A percentile compares a stretch with the other conserved stretches of the same genome.
Evolutionary conservation across 2,888 invertebrate genomes (phyloP).

Genomic region (Dynastes hyllus): DNA sequence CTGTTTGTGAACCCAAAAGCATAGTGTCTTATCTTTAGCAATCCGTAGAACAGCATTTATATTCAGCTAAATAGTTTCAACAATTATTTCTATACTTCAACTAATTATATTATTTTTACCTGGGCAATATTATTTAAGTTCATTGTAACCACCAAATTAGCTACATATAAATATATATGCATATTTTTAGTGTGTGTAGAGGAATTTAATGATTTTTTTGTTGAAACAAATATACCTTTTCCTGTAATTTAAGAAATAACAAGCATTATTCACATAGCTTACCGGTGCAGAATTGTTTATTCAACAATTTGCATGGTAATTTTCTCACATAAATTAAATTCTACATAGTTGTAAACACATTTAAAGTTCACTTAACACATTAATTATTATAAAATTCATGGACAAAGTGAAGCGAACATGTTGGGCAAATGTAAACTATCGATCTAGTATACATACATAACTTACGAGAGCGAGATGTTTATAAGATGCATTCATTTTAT

Average conservation of each 20-base stretch:
- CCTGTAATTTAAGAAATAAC: neutral
- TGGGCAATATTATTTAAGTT: too few species aligned
- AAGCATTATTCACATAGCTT: neutral
- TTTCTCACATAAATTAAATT: constrained; percentile 18
- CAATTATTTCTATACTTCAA: too few species aligned
- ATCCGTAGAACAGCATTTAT: too few species aligned
- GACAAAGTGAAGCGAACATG: neutral
- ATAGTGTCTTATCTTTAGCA: too few species aligned
- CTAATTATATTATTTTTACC: too few species aligned
- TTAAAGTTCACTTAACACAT: constrained; percentile 7
- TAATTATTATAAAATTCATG: constrained; percentile 4
- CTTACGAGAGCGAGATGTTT: neutral
- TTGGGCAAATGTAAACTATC: neutral
- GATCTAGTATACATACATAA: neutral
- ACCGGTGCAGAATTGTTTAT: constrained; percentile 16
- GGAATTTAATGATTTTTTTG: too few species aligned
- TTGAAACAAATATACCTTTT: too few species aligned
- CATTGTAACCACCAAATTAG: too few species aligned
- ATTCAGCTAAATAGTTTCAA: too few species aligned
- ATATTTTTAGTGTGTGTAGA: too few species aligned
- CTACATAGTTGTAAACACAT: neutral
- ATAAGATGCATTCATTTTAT: neutral
- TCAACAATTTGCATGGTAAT: neutral
- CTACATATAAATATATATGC: too few species aligned
- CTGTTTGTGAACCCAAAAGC: too few species aligned